These are phyloP conservation scores for Jordanella pulchra DNA, from an alignment of 2,797 vertebrate genomes.

Conservation along the genomic window DNA sequence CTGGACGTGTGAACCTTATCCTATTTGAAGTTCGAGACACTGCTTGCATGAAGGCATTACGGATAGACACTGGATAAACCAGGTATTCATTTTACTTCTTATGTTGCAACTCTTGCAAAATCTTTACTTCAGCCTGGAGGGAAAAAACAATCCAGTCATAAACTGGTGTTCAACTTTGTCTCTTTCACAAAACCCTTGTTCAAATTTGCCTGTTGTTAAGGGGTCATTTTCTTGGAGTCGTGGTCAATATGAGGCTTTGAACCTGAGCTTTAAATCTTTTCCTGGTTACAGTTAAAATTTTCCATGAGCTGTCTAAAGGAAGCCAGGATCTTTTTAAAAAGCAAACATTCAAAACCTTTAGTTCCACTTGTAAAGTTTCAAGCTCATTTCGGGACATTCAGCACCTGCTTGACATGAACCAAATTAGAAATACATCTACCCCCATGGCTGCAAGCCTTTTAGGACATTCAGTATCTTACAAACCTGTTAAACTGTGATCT, in stretches of 20 bases:
- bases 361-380: slow-evolving; percentile 44
- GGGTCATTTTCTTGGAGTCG: slow-evolving; percentile 66
- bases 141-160: neutral
- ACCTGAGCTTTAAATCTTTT: slow-evolving; percentile 75
- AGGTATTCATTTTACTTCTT: slow-evolving; percentile 47
- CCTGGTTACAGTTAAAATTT: slow-evolving; percentile 79
- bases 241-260: slow-evolving; percentile 80
- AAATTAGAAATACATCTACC: slow-evolving; percentile 59
- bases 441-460: slow-evolving; percentile 27
- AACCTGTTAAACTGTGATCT: slow-evolving; percentile 15
- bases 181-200: slow-evolving; percentile 28
- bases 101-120: neutral
- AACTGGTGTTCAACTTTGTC: slow-evolving; percentile 27
- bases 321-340: slow-evolving; percentile 56
- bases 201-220: slow-evolving; percentile 47
- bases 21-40: slow-evolving; percentile 33
- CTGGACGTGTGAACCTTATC: slow-evolving; percentile 33
- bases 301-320: slow-evolving; percentile 68
- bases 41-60: slow-evolving; percentile 35
- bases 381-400: slow-evolving; percentile 48
- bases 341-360: slow-evolving; percentile 41
- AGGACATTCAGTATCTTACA: slow-evolving; percentile 17
- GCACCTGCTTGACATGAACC: slow-evolving; percentile 66
- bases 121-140: neutral
- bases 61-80: slow-evolving; percentile 43